A percentile compares a stretch with the other conserved stretches of the same genome.
Conservation (phyloP, 2,113 vertebrate species). For the Eidolon helvum region DNA sequence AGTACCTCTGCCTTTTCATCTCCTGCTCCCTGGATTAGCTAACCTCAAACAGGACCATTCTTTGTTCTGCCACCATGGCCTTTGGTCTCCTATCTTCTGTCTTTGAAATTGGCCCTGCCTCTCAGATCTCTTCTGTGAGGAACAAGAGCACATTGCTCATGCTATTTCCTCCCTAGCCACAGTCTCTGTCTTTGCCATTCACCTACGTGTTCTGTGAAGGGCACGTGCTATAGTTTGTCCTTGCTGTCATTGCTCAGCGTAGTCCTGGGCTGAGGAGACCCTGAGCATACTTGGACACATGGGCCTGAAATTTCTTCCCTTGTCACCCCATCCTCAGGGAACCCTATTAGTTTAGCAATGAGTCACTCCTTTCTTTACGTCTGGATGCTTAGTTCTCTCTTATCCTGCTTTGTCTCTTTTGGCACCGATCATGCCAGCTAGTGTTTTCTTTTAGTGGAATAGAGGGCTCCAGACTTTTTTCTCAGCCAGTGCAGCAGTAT, state of each 20-base stretch:
- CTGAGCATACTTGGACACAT: rapidly evolving
- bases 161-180: not conserved
- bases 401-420: not conserved
- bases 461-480: not conserved
- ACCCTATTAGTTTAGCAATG: not conserved
- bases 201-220: not conserved
- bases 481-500: not conserved
- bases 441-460: not conserved
- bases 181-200: not conserved
- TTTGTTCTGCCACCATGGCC: not conserved
- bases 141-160: not conserved
- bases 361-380: not conserved
- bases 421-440: too few relatives aligned
- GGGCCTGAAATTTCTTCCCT: not conserved
- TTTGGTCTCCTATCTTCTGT: not conserved
- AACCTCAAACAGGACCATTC: not conserved
- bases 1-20: not conserved
- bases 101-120: not conserved
- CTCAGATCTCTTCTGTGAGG: not conserved
- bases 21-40: not conserved
- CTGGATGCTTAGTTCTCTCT: not conserved
- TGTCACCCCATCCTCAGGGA: not conserved
- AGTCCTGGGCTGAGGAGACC: not conserved
- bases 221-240: not conserved
- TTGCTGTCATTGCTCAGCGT: not conserved